These are phyloP conservation scores for Arion vulgaris DNA, from an alignment of 1,140 invertebrate genomes.

Conservation along the genomic window DNA sequence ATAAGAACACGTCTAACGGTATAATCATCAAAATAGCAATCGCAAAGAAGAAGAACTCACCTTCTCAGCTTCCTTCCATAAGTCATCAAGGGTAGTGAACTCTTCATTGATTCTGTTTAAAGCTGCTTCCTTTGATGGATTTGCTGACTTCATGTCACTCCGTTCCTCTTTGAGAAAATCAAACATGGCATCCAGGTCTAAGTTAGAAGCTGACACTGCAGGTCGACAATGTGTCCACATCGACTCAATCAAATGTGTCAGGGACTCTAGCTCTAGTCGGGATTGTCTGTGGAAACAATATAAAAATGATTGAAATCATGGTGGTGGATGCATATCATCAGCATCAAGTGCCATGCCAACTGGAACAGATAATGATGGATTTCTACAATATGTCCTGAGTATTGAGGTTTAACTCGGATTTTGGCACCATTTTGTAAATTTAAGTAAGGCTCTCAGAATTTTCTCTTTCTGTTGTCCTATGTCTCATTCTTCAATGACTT, in stretches of 20 bases:
- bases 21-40: too few species aligned
- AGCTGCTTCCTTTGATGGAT: conserved; percentile 47
- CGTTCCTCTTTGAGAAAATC: conserved; percentile 86
- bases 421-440: too few species aligned
- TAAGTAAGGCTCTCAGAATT: too few species aligned
- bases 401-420: too few species aligned
- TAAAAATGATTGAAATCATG: background rate
- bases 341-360: too few species aligned
- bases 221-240: conserved; percentile 78
- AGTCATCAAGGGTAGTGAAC: conserved; percentile 59
- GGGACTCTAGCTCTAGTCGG: conserved; percentile 82
- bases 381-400: too few species aligned
- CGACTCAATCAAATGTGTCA: conserved; percentile 84
- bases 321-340: too few species aligned
- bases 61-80: conserved; percentile 51
- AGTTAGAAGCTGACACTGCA: conserved; percentile 78
- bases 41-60: too few species aligned
- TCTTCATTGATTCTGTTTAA: conserved; percentile 63
- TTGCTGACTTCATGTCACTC: conserved; percentile 32
- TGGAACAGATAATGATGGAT: too few species aligned
- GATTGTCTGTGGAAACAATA: conserved; percentile 77
- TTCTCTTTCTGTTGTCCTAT: too few species aligned
- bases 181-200: conserved; percentile 94
- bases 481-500: too few species aligned
- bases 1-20: too few species aligned